These are phyloP conservation scores for Brachionus rotundiformis DNA, from an alignment of 1,140 invertebrate species.

Conservation along the genomic window DNA sequence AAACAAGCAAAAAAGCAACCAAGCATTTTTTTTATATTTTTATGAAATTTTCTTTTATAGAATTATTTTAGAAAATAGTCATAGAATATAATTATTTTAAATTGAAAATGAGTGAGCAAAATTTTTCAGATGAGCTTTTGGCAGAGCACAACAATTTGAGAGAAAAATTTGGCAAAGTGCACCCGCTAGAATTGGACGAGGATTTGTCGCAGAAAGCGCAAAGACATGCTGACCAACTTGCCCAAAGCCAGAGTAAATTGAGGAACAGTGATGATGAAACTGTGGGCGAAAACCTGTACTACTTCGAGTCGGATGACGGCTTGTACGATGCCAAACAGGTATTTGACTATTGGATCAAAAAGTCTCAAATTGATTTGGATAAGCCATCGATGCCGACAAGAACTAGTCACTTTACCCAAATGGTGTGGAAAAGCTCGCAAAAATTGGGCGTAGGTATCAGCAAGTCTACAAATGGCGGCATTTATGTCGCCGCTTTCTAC, in stretches of 20 bases:
- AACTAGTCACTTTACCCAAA: constrained; percentile 50
- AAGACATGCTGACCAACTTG: constrained; percentile 18
- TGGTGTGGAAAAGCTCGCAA: constrained; percentile 16
- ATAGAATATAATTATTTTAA: neutral
- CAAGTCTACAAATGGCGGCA: neutral
- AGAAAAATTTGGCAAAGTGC: constrained; percentile 16
- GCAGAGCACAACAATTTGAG: constrained; percentile 42
- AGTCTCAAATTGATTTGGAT: constrained; percentile 21
- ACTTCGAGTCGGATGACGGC: constrained; percentile 48
- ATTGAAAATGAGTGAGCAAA: neutral
- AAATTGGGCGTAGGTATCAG: constrained; percentile 22
- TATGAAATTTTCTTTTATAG: neutral
- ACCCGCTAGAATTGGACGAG: neutral
- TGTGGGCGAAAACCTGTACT: constrained; percentile 50
- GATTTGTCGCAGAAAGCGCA: neutral
- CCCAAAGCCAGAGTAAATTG: constrained; percentile 16
- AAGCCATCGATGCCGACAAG: neutral
- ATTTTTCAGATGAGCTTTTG: constrained; percentile 9
- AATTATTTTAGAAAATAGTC: constrained; percentile 26
- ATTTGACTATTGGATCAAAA: constrained; percentile 36
- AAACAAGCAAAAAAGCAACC: constrained; percentile 1
- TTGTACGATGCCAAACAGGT: constrained; percentile 10
- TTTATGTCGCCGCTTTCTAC: constrained; percentile 42
- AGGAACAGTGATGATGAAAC: constrained; percentile 15
- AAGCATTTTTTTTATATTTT: constrained; percentile 34